phyloP scores from a whole-genome alignment of 2,797 vertebrate species.

The Diceros bicornis region DNA sequence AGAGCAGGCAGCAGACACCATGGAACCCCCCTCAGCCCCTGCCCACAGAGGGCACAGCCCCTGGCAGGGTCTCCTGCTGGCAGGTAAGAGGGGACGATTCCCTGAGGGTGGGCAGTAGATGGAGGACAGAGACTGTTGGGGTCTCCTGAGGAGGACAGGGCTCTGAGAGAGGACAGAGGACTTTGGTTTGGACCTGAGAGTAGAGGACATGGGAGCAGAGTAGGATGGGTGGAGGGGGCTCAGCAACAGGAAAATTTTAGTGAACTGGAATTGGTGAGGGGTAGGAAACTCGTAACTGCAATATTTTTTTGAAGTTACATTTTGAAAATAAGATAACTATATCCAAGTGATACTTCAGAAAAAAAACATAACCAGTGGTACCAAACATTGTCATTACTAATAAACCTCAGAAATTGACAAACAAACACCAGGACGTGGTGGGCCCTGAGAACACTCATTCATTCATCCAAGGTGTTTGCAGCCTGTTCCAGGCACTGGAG shows the following conservation, averaged over 20 bases:
- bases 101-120: too few relatives aligned
- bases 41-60: background rate
- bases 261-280: background rate
- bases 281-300: too few relatives aligned
- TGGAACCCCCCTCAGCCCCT: background rate
- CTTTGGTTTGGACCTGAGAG: background rate
- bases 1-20: too few relatives aligned
- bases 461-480: too few relatives aligned
- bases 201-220: background rate
- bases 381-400: accelerated
- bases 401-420: background rate
- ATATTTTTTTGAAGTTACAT: background rate
- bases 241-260: background rate
- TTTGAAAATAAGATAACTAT: too few relatives aligned
- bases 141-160: background rate
- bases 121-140: background rate
- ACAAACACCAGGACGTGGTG: accelerated
- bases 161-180: background rate
- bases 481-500: too few relatives aligned
- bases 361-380: background rate
- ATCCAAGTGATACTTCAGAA: background rate
- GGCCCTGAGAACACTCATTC: too few relatives aligned
- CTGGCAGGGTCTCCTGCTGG: slow-evolving; percentile 12
- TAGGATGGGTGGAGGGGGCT: accelerated
- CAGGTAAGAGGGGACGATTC: background rate